Base-by-base conservation (phyloP, 1,140 invertebrate species). In the Lasaia peninsularis region DNA sequence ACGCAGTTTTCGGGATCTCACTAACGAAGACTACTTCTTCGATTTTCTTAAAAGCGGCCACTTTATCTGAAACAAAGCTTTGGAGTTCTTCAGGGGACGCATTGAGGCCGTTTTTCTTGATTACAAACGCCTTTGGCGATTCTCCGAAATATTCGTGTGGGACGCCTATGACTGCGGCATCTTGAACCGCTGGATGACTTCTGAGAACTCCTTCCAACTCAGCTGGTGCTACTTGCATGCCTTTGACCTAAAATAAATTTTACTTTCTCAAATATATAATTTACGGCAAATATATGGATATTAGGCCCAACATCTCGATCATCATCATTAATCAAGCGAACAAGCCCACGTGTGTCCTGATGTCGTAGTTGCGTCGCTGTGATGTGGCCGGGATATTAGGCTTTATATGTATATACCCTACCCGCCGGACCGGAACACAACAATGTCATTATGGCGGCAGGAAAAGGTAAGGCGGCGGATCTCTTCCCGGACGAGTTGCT, bases 101-200 rank as follows among this genome's bases (percentile, higher is more conserved):
- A 51, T 81, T 71, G 10, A 71, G 57, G 9, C 86, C 85, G 3
- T 72, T 69, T 60, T 91, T 92, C 14, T 80, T 69, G 1, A 95
- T 91, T 11, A 96, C 89, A 69, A 94, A 94, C 1, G 94, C 95
- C 65, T 92, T 93, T 0, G 96, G 96, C 5, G 93, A 89, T 90
- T 98, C 97, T 0, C 96, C 96, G 66, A 88, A 90, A 57, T 90
- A 91, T n/a, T 91, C 88, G 75, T 97, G 93, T 0, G 95, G 94
- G 24, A 97, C 89, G 0, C 97, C 96, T 65, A 98, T 92, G 3
- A 98, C 96, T 1, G 94, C 96, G 0, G 94, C 95, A 67, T 98
- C 97, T 35, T 86, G 73, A 2, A 98, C 91, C 9, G 92, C 92
- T 0, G 94, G 93, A 87, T 97, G 95, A 35, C 89, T 91, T 48